phyloP scores from a whole-genome alignment of 1,140 invertebrate species.

The Aphelinus atriplicis region DNA sequence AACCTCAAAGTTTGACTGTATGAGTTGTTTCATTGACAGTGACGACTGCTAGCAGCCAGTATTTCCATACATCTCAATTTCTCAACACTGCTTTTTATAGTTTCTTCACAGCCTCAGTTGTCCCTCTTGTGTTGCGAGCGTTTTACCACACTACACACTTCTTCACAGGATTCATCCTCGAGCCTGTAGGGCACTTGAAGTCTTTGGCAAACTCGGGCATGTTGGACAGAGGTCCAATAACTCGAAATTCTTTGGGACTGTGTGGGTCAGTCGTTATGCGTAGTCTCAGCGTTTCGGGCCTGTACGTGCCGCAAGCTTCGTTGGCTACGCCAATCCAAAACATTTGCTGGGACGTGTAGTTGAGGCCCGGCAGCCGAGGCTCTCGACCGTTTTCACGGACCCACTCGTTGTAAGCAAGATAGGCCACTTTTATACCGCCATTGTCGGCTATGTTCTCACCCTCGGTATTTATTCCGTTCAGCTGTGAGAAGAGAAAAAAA shows the following conservation, averaged over 20 bases:
- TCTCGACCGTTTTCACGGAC: constrained; percentile 55
- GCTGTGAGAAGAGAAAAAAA: constrained; percentile 51
- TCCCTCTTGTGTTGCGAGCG: neutral
- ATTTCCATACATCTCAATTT: too few species aligned
- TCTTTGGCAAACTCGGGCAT: too few species aligned
- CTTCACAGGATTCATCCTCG: constrained; percentile 86
- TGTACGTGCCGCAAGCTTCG: constrained; percentile 67
- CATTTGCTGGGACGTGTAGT: constrained; percentile 68
- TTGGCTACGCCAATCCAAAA: constrained; percentile 73
- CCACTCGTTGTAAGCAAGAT: constrained; percentile 66
- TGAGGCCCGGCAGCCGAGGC: constrained; percentile 63
- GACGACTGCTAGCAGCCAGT: too few species aligned
- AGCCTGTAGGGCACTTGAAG: constrained; percentile 65
- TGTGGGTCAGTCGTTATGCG: constrained; percentile 77
- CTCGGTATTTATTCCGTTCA: constrained; percentile 72
- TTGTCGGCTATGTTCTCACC: constrained; percentile 76
- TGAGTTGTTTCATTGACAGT: too few species aligned
- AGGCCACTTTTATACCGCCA: constrained; percentile 71
- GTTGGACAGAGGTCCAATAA: constrained; percentile 67
- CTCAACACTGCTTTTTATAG: too few species aligned
- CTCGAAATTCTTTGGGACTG: constrained; percentile 84
- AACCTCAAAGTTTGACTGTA: too few species aligned
- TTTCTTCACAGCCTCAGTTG: too few species aligned
- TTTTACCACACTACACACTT: constrained; percentile 87
- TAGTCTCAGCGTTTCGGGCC: constrained; percentile 61